phyloP scores from a whole-genome alignment of 1,140 invertebrate species.

The Psix sp. region DNA sequence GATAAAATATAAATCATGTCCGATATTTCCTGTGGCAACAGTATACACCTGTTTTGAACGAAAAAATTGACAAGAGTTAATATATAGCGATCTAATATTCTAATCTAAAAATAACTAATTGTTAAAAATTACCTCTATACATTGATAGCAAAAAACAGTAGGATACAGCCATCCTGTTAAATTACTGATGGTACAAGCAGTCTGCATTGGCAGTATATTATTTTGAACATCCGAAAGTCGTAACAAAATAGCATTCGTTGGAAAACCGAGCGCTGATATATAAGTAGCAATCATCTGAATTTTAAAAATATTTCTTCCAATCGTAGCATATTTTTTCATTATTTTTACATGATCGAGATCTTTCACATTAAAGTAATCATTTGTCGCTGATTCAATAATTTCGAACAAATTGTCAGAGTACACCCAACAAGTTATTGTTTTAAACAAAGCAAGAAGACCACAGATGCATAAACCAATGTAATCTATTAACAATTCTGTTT shows the following conservation, averaged over 20 bases:
- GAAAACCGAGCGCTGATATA: slow-evolving; percentile 20
- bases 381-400: slow-evolving; percentile 11
- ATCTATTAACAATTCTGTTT: slow-evolving; percentile 34
- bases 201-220: slow-evolving; percentile 38
- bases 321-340: no score
- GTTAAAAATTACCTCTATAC: slow-evolving; percentile 16
- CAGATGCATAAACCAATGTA: slow-evolving; percentile 40
- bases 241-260: background rate
- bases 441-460: slow-evolving; percentile 9
- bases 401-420: slow-evolving; percentile 13
- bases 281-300: slow-evolving; percentile 35
- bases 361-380: slow-evolving; percentile 7
- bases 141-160: slow-evolving; percentile 4
- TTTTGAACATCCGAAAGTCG: slow-evolving; percentile 1
- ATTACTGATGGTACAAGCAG: slow-evolving; percentile 36
- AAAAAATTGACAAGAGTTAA: slow-evolving; percentile 14
- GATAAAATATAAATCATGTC: slow-evolving; percentile 40
- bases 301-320: slow-evolving; percentile 22
- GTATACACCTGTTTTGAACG: slow-evolving; percentile 44
- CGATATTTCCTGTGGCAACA: slow-evolving; percentile 36
- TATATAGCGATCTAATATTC: no score
- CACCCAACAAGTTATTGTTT: slow-evolving; percentile 14
- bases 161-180: slow-evolving; percentile 25
- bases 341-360: slow-evolving; percentile 35
- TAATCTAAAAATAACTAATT: no score